Evolutionary conservation across 92 coral and sea anemone species (phyloP).

Genomic region (Umimayanthus kanabou): DNA sequence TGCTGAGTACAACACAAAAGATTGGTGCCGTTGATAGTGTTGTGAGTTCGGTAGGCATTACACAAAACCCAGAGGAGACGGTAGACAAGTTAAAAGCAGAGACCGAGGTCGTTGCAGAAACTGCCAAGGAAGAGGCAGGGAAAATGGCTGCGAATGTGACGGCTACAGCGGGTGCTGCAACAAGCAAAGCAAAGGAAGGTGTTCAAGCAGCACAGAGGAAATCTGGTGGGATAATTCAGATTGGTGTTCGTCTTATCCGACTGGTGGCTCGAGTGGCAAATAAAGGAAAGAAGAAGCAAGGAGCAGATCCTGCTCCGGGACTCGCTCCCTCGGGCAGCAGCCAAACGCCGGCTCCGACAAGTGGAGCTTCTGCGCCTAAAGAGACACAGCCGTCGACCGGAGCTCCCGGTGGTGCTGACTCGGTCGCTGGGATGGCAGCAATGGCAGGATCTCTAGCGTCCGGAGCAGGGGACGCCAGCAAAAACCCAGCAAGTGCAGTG

Average conservation of each 20-base stretch:
- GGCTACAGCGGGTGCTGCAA: conserved; percentile 50
- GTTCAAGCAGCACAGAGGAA: conserved; percentile 60
- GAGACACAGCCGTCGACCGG: conserved; percentile 27
- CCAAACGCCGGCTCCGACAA: conserved; percentile 38
- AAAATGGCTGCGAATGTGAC: conserved; percentile 56
- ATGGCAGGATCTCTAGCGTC: conserved; percentile 31
- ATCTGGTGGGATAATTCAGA: conserved; percentile 80
- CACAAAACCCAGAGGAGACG: conserved; percentile 54
- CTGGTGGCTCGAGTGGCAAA: conserved; percentile 65
- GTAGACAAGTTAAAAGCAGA: conserved; percentile 59
- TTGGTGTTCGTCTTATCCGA: conserved; percentile 73
- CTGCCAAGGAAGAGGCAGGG: conserved; percentile 49
- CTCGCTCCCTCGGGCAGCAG: conserved; percentile 12
- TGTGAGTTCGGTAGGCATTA: conserved; percentile 1
- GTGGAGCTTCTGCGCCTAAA: conserved; percentile 28
- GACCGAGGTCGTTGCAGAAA: conserved; percentile 52
- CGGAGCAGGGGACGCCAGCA: conserved; percentile 40
- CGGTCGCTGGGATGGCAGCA: conserved; percentile 45
- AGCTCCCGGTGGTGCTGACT: conserved; percentile 43
- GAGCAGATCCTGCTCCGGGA: background rate
- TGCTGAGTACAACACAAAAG: conserved; percentile 31
- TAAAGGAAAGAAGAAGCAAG: conserved; percentile 55
- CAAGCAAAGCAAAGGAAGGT: conserved; percentile 58
- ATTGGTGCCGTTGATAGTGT: conserved; percentile 4
- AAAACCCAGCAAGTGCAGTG: conserved; percentile 49